Conservation (phyloP, 2,888 invertebrate genomes). For the Lissocephala sabroskyi region DNA sequence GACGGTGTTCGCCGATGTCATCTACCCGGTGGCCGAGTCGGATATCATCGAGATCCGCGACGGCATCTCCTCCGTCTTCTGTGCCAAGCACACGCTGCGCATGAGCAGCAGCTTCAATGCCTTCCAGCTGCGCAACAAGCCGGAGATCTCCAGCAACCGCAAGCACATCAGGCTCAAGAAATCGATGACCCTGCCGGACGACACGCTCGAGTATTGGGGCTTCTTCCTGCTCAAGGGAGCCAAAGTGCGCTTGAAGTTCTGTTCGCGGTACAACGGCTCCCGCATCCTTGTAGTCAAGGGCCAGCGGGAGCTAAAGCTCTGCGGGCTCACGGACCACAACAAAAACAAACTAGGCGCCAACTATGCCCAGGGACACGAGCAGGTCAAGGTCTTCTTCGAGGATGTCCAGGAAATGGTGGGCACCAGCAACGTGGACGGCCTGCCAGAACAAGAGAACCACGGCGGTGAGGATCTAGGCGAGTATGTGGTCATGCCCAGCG, state of each 20-base stretch:
- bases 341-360: conserved; percentile 77
- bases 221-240: conserved; percentile 87
- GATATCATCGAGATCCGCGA: conserved; percentile 88
- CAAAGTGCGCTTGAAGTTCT: conserved; percentile 83
- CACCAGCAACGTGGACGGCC: conserved; percentile 39
- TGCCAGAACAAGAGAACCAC: conserved; percentile 67
- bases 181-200: conserved; percentile 87
- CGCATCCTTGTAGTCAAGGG: conserved; percentile 87
- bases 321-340: conserved; percentile 82
- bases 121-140: conserved; percentile 81
- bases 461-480: conserved; percentile 66
- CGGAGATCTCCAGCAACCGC: conserved; percentile 79
- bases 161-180: conserved; percentile 86
- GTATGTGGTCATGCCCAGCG: conserved; percentile 17
- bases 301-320: conserved; percentile 83
- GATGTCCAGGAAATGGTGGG: conserved; percentile 74
- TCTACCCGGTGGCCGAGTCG: conserved; percentile 86
- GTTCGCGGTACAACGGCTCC: conserved; percentile 85
- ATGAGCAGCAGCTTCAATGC: conserved; percentile 84
- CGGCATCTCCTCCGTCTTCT: conserved; percentile 88
- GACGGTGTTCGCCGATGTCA: conserved; percentile 83
- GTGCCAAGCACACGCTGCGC: conserved; percentile 82
- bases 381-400: conserved; percentile 76
- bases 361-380: conserved; percentile 71
- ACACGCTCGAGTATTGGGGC: conserved; percentile 91